These are phyloP conservation scores for Neoaliturus tenellus DNA, from an alignment of 2,888 invertebrate species.

Conservation along the genomic window DNA sequence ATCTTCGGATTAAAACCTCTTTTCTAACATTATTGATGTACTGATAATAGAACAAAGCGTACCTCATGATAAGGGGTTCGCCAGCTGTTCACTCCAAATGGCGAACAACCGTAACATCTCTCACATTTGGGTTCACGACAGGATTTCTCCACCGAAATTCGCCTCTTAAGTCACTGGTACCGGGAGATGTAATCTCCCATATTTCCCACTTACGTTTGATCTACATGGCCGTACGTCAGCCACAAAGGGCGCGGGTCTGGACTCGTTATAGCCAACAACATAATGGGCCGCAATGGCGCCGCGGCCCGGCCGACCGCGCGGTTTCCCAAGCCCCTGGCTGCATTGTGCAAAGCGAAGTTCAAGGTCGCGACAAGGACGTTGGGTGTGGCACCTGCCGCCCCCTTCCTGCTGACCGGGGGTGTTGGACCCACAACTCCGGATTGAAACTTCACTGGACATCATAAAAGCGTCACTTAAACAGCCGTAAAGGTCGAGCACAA, in stretches of 20 bases:
- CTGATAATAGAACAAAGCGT: too few relatives aligned
- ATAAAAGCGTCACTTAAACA: constrained; percentile 10
- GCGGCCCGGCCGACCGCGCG: background rate
- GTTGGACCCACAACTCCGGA: constrained; percentile 9
- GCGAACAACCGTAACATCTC: too few relatives aligned
- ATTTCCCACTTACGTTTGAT: too few relatives aligned
- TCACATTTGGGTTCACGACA: too few relatives aligned
- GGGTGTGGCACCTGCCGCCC: constrained; percentile 47
- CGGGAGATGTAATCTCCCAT: too few relatives aligned
- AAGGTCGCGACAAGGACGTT: constrained; percentile 43
- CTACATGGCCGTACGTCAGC: background rate
- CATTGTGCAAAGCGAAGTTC: constrained; percentile 41
- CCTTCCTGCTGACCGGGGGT: background rate
- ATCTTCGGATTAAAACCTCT: too few relatives aligned
- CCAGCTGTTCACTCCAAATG: too few relatives aligned
- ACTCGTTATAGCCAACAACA: background rate
- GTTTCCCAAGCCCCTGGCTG: constrained; percentile 19
- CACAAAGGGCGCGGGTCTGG: constrained; percentile 2
- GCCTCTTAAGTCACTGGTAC: too few relatives aligned
- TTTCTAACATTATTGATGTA: too few relatives aligned
- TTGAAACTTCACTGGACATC: constrained; percentile 34
- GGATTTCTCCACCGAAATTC: too few relatives aligned
- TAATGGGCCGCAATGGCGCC: background rate
- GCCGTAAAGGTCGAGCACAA: background rate
- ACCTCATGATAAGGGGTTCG: too few relatives aligned